phyloP scores from a whole-genome alignment of 2,113 vertebrate species.

The Myotis brandtii region DNA sequence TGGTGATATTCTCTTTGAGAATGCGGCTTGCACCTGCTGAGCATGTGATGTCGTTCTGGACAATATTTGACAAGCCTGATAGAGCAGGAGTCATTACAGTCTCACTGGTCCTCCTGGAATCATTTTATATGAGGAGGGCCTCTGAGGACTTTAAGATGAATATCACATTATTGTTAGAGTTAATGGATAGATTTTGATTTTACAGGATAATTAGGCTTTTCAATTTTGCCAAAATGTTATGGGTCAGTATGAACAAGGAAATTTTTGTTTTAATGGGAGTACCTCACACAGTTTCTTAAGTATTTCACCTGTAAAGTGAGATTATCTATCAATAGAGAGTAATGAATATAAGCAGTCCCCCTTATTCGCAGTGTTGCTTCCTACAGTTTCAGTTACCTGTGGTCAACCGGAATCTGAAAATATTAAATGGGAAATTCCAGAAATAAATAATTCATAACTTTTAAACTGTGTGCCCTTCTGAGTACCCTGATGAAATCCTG shows the following conservation, averaged over 20 bases:
- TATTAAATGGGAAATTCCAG: neutral
- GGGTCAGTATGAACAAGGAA: neutral
- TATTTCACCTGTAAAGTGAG: conserved; percentile 46
- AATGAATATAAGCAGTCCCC: neutral
- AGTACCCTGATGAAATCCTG: neutral
- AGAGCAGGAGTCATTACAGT: neutral
- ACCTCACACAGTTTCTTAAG: conserved; percentile 16
- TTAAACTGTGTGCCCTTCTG: neutral
- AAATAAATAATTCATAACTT: neutral
- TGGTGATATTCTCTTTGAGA: neutral
- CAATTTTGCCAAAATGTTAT: neutral
- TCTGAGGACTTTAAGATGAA: conserved; percentile 13
- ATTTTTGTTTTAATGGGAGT: neutral
- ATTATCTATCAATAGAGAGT: neutral
- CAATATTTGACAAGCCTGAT: neutral
- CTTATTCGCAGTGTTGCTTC: neutral
- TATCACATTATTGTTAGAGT: neutral
- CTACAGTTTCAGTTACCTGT: neutral
- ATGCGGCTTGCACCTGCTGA: neutral
- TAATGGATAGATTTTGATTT: conserved; percentile 52
- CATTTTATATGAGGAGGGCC: neutral
- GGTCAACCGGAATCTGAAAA: neutral
- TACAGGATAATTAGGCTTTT: neutral
- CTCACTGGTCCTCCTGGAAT: neutral
- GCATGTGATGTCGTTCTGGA: neutral